Percentiles rank a stretch among this genome's conserved stretches.
Conservation (phyloP, 2,797 vertebrate species). For the Peromyscus melanophrys region DNA sequence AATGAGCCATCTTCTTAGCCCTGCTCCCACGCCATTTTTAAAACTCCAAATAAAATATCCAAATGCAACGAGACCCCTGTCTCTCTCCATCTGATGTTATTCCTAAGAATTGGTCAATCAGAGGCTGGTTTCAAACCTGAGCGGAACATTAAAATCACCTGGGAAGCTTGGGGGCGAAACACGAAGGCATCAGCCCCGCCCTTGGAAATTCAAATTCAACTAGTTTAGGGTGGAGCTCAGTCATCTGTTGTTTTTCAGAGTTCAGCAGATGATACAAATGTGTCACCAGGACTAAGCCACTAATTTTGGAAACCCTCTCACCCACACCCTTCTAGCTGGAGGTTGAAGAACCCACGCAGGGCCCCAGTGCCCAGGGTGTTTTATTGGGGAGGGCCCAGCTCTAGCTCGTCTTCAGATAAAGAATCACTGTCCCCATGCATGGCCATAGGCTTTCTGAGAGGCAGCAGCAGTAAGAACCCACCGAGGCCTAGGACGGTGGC, state of each 20-base stretch:
- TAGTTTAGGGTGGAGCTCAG: background rate
- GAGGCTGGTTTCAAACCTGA: background rate
- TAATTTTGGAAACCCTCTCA: background rate
- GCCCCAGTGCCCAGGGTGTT: background rate
- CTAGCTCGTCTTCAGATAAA: background rate
- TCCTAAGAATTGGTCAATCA: background rate
- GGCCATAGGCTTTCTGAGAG: background rate
- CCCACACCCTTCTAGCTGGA: background rate
- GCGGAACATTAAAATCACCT: background rate
- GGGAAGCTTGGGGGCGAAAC: background rate
- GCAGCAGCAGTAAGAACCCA: background rate
- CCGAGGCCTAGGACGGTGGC: background rate
- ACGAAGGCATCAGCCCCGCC: background rate
- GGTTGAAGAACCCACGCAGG: background rate
- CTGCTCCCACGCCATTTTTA: background rate
- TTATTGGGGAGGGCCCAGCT: background rate
- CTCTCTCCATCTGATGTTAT: background rate
- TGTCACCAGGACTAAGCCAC: constrained; percentile 1
- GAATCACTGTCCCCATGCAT: background rate
- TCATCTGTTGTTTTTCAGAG: constrained; percentile 28
- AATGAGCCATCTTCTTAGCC: background rate
- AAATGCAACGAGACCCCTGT: background rate
- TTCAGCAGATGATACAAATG: constrained; percentile 20
- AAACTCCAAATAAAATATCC: background rate
- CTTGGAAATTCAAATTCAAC: background rate